Evolutionary conservation across 2,888 invertebrate genomes (phyloP).

Genomic region (Spicauda simplicius): DNA sequence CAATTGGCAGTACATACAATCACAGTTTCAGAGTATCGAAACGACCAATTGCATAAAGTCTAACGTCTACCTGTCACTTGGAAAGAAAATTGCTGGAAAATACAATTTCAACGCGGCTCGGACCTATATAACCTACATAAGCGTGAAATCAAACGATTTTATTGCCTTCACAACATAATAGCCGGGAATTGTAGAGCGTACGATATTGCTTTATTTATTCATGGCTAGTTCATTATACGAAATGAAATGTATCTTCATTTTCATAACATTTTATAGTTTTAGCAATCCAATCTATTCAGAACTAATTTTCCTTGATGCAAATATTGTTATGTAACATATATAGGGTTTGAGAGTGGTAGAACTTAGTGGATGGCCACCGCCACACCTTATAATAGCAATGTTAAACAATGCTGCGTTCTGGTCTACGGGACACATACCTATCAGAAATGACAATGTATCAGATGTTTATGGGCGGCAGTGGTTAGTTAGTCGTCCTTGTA

Average conservation of each 20-base stretch:
- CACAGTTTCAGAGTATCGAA: neutral
- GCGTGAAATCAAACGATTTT: conserved; percentile 39
- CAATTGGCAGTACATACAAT: neutral
- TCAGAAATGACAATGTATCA: no score
- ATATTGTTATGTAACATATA: neutral
- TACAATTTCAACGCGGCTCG: conserved; percentile 34
- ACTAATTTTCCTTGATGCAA: neutral
- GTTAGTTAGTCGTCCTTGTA: no score
- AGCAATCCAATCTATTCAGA: conserved; percentile 9
- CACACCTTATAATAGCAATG: no score
- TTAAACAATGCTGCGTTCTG: no score
- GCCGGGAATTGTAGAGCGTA: conserved; percentile 20
- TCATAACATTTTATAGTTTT: conserved; percentile 25
- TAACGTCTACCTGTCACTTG: conserved; percentile 29
- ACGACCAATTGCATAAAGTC: conserved; percentile 28
- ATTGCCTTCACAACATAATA: conserved; percentile 33
- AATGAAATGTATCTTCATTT: conserved; percentile 31
- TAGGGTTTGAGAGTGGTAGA: no score
- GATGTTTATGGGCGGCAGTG: no score
- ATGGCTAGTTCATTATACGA: conserved; percentile 35
- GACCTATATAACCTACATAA: conserved; percentile 27
- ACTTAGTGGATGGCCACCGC: no score
- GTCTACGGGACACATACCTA: no score
- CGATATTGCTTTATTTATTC: conserved; percentile 34
- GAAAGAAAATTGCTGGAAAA: conserved; percentile 36